Base-by-base conservation (phyloP, 2,797 vertebrate genomes). In the Syngnathus acus region DNA sequence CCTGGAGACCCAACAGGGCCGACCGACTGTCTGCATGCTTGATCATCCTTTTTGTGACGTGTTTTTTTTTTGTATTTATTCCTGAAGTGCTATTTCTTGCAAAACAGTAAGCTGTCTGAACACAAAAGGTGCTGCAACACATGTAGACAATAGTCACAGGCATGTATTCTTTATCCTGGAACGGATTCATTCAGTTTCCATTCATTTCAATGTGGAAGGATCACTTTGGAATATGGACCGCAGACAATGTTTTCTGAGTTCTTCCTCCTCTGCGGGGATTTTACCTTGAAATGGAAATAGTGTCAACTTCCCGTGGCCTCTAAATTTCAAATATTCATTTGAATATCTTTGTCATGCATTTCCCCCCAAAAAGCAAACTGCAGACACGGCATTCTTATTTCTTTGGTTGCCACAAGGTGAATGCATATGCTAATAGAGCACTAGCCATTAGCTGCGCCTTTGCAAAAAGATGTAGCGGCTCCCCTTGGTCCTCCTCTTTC, bases 381-480 rank as follows among this genome's bases (percentile, higher is more conserved):
- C 26, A 10, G 57, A 5, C 40, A 61, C 42, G 6, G 51, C n/a
- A 23, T 4, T 23, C 10, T 47, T 26, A 11, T 54, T 54, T 54
- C 53, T 26, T 23, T 26, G 21, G 2, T 21, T 14, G 53, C 59
- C 62, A 66, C 1, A 64, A 59, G 68, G 40, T 75, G 68, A 58
- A 61, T 70, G 62, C 68, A 67, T 62, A 65, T 50, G 54, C 60
- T 70, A 17, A 64, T 64, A 4, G 9, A 13, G 59, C 17, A 1
- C 4, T 60, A 10, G 23, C 26, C 23, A 57, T 57, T 57, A 32
- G 54, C 54, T 8, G 26, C 8, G 14, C 32, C 26, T 57, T 57
- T 16, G 54, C 55, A 74, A 65, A 82, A 68, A 84, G 80, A 82
- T 72, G 76, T 79, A 68, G 72, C 68, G 69, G 64, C 67, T 64